Base-by-base conservation (phyloP, 2,113 vertebrate genomes). In the Oreocharis arfaki region DNA sequence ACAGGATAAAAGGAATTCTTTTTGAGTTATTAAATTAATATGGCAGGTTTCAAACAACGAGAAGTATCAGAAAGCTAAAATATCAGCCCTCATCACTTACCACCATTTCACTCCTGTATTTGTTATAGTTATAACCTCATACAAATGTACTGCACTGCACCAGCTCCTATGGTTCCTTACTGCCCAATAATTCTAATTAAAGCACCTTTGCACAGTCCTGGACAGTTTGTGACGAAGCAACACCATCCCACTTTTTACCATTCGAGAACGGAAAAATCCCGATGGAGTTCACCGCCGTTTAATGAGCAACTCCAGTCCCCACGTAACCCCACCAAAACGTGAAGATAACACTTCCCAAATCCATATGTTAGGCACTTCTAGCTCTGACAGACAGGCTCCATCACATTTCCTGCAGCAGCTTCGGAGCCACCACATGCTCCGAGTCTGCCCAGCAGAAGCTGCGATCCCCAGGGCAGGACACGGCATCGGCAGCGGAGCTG, bases 301-400 rank as follows among this genome's bases (percentile, higher is more conserved):
- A 95, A 85, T 70, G 77, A 87, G 78, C 91, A 95, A 46, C 30
- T 59, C 59, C 27, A 87, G 82, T 47, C 87, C 50, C 55, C 53
- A 59, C 0, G 7, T 63, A 53, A 94, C 89, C 71, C 75, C 84
- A 90, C 13, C 49, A 23, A 90, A 82, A 94, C 56, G 67, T 93
- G 90, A 60, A 0, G 87, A 64, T 85, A 46, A 78, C 93, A 89
- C 89, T 84, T 92, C 78, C 90, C 93, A 89, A 82, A 92, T 75
- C 75, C 63, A 52, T 87, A 76, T 73, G 82, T 37, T 18, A 74
- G 82, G 74, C 81, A 85, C 87, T 88, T 33, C 27, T 19, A 56
- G 77, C 79, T 80, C 91, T 95, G 96, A 91, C 86, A 97, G 96
- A 90, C 91, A 95, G 73, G 32, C 84, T 96, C 92, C 95, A 93